Evolutionary conservation across 2,888 invertebrate species (phyloP), one percentile per base, ranked within the genome.

Genomic region (Antheraea yamamai): DNA sequence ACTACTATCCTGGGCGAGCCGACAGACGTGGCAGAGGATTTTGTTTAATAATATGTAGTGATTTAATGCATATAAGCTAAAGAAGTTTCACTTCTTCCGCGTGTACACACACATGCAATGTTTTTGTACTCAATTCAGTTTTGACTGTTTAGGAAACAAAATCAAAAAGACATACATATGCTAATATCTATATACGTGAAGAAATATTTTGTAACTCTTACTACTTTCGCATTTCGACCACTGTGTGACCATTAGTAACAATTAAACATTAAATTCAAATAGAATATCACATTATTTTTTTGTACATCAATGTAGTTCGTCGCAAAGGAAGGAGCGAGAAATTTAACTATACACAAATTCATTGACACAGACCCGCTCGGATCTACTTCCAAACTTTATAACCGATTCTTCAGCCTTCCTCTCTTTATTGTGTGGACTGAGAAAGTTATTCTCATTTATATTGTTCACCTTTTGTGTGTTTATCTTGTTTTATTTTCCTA

Each of bases 311-410:
- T 30, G 26, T 26, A 47, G 18, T 30, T 71, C 61, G 35, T 70
- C 70, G 72, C 71, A 26, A 55, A 52, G 64, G 72, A 76, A 71
- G 76, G 78, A 81, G 79, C 79, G 79, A 81, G 81, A 82, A 87
- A 87, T 87, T 87, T 84, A 87, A 86, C 85, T 83, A 78, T 83
- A 79, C 82, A 86, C 88, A 85, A 86, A 85, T 88, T 87, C 83
- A 87, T 86, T 83, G 87, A 83, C 82, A 80, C 72, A 79, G 74
- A 75, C 35, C 26, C 35, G 55, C 26, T n/a, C 14, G 71, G 61
- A 26, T 61, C 71, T 47, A 26, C 58, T 72, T 26, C 71, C 76
- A 61, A 76, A 75, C 76, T 73, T 75, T 72, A 71, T 75, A 61
- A 75, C 72, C 70, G 70, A 39, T 75, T 75, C 47, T 64, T 71